These are phyloP conservation scores for Esox lucius DNA, from an alignment of 2,797 vertebrate species.

Conservation along the genomic window DNA sequence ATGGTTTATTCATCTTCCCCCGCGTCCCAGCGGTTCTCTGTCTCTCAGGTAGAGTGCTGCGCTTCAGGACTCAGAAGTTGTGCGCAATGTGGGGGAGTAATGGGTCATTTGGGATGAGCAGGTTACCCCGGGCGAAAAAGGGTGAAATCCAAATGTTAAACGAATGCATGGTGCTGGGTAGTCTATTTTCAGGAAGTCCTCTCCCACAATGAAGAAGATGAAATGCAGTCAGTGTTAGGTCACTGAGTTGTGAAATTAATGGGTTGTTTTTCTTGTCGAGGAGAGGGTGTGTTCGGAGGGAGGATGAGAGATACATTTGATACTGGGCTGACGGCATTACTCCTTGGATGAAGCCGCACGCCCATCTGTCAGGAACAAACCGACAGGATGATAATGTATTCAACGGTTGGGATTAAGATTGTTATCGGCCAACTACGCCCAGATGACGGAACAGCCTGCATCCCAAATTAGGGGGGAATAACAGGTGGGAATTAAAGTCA, in stretches of 20 bases:
- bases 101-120: too few relatives aligned
- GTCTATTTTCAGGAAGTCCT: slow-evolving; percentile 41
- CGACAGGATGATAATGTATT: slow-evolving; percentile 6
- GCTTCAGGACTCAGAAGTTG: not conserved
- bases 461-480: not conserved
- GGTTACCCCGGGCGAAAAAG: not conserved
- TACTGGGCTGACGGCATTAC: not conserved
- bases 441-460: not conserved
- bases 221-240: slow-evolving; percentile 35
- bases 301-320: slow-evolving; percentile 22
- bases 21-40: not conserved
- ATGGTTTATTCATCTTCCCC: slow-evolving; percentile 57
- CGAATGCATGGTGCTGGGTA: slow-evolving; percentile 22
- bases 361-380: slow-evolving; percentile 25
- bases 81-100: too few relatives aligned
- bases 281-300: slow-evolving; percentile 2
- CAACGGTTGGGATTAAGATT: not conserved
- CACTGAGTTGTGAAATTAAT: slow-evolving; percentile 56
- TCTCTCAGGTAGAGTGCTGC: too few relatives aligned
- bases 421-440: not conserved
- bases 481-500: too few relatives aligned
- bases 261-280: slow-evolving; percentile 20
- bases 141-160: slow-evolving; percentile 31
- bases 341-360: slow-evolving; percentile 24
- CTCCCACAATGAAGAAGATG: too few relatives aligned